Base-by-base conservation (phyloP, 1,140 invertebrate species). In the Zaprionus ghesquierei region DNA sequence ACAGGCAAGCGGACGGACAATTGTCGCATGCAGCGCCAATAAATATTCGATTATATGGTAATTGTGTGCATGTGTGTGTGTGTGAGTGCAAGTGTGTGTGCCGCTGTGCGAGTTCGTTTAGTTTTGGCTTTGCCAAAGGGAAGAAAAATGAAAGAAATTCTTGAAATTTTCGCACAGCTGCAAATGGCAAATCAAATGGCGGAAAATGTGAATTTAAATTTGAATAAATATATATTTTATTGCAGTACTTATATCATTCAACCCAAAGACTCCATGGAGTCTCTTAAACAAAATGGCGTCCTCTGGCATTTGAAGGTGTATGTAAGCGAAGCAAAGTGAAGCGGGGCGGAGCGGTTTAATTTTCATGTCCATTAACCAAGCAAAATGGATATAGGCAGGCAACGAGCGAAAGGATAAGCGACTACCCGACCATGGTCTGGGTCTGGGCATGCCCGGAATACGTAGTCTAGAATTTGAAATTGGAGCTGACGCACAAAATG, bases 311-410 rank as follows among this genome's bases (percentile, higher is more conserved):
- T 12, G 41, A 41, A 13, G 9, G 35, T 35, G 60, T 4, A n/a
- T n/a, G n/a, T n/a, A n/a, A n/a, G 31, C 18, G 54, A 13, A 5
- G 27, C 27, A 8, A n/a, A n/a, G n/a, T 6, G 59, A 49, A 29
- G 15, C 38, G 27, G 23, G 49, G 51, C 20, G 15, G 25, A 13
- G 51, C 25, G 51, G 70, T 78, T 90, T 90, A 91, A 91, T 91
- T 91, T 91, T 91, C 89, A 84, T 90, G 85, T 90, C 81, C 89
- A 91, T 91, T 91, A 91, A 90, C 71, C 89, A 89, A 76, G 63
- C 76, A 74, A 82, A 90, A 91, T 91, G 81, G 75, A 80, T 64
- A 75, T 70, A 25, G 70, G 54, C 38, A 27, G 50, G 65, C 61
- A 79, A 82, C 55, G 61, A 77, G 69, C 60, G 71, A 84, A 84